Conservation (phyloP, 2,888 invertebrate species). For the Tinea semifulvella region DNA sequence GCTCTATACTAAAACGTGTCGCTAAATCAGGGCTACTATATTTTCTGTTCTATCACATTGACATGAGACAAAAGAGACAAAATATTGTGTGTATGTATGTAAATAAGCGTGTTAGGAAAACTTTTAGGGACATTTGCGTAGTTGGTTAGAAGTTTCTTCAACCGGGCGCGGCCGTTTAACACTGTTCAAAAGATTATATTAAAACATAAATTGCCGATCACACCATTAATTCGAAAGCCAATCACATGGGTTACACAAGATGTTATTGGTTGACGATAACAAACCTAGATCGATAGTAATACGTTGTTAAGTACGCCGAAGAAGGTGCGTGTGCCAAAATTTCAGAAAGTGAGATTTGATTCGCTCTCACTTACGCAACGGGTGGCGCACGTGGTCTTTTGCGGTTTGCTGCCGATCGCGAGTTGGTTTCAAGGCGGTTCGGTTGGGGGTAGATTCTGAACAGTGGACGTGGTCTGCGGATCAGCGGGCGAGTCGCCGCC, state of each 20-base stretch:
- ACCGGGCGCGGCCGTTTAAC: conserved; percentile 49
- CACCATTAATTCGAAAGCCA: background rate
- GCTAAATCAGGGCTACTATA: too few relatives aligned
- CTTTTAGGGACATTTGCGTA: too few relatives aligned
- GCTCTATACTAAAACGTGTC: too few relatives aligned
- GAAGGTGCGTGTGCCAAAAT: conserved; percentile 40
- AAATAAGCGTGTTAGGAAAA: too few relatives aligned
- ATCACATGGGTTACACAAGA: conserved; percentile 4
- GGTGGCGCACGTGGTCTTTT: conserved; percentile 33
- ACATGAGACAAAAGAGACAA: too few relatives aligned
- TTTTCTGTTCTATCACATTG: too few relatives aligned
- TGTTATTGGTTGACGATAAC: conserved; percentile 26
- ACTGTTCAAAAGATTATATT: conserved; percentile 34
- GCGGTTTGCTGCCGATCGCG: conserved; percentile 1
- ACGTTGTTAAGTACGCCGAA: conserved; percentile 50
- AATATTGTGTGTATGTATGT: too few relatives aligned
- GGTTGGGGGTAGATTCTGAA: conserved; percentile 16
- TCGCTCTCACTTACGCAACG: conserved; percentile 12
- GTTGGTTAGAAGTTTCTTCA: too few relatives aligned
- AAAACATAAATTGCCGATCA: background rate
- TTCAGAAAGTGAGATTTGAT: conserved; percentile 18
- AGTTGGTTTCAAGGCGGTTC: conserved; percentile 30
- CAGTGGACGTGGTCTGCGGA: conserved; percentile 15
- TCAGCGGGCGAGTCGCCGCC: conserved; percentile 52
- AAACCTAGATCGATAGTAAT: conserved; percentile 48